Base-by-base conservation (phyloP, 2,113 vertebrate species). In the Girardinichthys multiradiatus region DNA sequence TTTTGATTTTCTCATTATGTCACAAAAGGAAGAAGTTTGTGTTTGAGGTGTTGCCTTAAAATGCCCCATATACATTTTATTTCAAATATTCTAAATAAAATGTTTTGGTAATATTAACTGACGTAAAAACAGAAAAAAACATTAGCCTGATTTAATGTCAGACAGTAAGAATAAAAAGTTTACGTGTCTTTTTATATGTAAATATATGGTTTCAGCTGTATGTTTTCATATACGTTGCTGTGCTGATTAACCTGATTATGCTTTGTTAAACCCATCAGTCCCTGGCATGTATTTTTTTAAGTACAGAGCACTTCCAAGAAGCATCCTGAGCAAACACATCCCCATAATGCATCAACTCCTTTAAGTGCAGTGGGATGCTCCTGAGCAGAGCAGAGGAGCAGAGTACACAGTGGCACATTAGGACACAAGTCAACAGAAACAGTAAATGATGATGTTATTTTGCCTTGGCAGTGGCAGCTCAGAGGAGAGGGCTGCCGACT, bases 361-460 rank as follows among this genome's bases (percentile, higher is more conserved):
- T 61, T 21, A 72, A 70, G 78, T 70, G 68, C 63, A 14, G 19
- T 1, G 68, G 11, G 81, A 73, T 45, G 83, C 74, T 70, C n/a
- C 76, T 59, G 80, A 39, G 76, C 59, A 2, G 45, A 79, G 83
- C 66, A 13, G 69, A 30, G 70, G 70, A 71, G 62, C 83, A 65
- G 74, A 80, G 68, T 79, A 48, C 78, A 42, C 61, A 37, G 71
- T 1, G 37, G 78, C 27, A 37, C 84, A 74, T 88, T 87, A 75
- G 82, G 83, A 79, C 80, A 71, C 75, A 39, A 82, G 87, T 84
- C 86, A 86, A 78, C 83, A 77, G 63, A 37, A 74, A 77, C 65
- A 74, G 74, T 73, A 86, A 87, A 89, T 80, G 82, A 86, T 79
- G 79, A 86, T 84, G 77, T 83, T 87, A 61, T 79, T 81, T 61